Percentiles rank a stretch among this genome's conserved stretches.
phyloP scores from a whole-genome alignment of 2,888 invertebrate species.

The Metopia argyrocephala region DNA sequence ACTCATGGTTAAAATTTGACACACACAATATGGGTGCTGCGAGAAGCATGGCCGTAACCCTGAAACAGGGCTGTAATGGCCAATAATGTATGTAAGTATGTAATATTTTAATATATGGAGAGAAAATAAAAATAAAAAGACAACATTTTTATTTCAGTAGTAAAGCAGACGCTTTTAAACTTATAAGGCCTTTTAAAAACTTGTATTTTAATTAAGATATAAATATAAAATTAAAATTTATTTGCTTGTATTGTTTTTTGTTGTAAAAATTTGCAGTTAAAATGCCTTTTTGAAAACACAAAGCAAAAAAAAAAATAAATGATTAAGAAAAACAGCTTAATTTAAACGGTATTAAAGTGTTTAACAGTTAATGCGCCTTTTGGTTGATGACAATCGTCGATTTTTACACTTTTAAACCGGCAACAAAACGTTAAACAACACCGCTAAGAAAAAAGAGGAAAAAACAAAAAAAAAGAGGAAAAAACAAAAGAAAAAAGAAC shows the following conservation, averaged over 20 bases:
- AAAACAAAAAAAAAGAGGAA: conserved; percentile 1
- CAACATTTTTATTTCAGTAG: too few relatives aligned
- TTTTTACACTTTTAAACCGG: conserved; percentile 36
- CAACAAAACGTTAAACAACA: background rate
- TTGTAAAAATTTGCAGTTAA: background rate
- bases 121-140: too few relatives aligned
- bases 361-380: conserved; percentile 41
- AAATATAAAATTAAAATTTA: background rate
- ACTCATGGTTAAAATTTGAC: too few relatives aligned
- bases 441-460: conserved; percentile 11
- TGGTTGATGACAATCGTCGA: conserved; percentile 45
- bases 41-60: too few relatives aligned
- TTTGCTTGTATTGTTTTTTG: background rate
- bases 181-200: too few relatives aligned
- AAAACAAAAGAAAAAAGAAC: background rate
- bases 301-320: background rate
- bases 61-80: too few relatives aligned
- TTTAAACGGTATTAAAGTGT: conserved; percentile 44
- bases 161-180: too few relatives aligned
- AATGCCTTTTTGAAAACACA: background rate
- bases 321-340: conserved; percentile 43
- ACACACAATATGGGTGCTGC: too few relatives aligned
- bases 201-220: conserved; percentile 31
- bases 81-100: too few relatives aligned
- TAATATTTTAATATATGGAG: too few relatives aligned